These are phyloP conservation scores for Ephydatia muelleri DNA, from an alignment of 37 sponge, comb jelly and placozoan genomes.

Conservation along the genomic window DNA sequence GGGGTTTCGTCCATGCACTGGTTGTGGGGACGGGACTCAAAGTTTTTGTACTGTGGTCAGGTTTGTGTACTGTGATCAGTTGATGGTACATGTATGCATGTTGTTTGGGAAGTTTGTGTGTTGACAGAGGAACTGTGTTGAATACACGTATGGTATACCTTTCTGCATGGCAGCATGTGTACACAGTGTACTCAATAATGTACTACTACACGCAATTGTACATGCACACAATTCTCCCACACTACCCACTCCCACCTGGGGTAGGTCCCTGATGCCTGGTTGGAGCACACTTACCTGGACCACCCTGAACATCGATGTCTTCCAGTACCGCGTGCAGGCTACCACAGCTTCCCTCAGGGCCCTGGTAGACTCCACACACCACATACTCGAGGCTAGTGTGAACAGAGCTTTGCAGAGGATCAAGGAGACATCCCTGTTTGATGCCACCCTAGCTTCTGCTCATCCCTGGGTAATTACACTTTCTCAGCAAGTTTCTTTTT, in stretches of 20 bases:
- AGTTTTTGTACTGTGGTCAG: too few relatives aligned
- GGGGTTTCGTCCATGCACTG: too few relatives aligned
- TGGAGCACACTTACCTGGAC: constrained; percentile 91
- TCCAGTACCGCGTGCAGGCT: constrained; percentile 59
- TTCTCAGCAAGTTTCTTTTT: neutral
- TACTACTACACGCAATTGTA: neutral
- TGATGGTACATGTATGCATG: too few relatives aligned
- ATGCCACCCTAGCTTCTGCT: constrained; percentile 32
- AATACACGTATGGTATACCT: neutral
- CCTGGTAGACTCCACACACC: constrained; percentile 11
- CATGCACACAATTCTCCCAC: neutral
- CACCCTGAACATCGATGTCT: constrained; percentile 93
- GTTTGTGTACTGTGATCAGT: too few relatives aligned
- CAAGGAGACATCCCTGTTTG: constrained; percentile 32
- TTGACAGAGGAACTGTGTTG: too few relatives aligned
- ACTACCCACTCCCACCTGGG: neutral
- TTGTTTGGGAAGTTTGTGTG: too few relatives aligned
- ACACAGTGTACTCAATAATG: neutral
- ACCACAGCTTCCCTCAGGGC: constrained; percentile 28
- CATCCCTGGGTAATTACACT: constrained; percentile 57
- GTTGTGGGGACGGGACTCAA: too few relatives aligned
- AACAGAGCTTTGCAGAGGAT: constrained; percentile 34
- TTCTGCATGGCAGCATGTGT: neutral
- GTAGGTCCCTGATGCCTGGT: constrained; percentile 72
- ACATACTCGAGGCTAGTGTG: constrained; percentile 39